Evolutionary conservation across 2,797 vertebrate species (phyloP).

Genomic region (Crocidura indochinensis): DNA sequence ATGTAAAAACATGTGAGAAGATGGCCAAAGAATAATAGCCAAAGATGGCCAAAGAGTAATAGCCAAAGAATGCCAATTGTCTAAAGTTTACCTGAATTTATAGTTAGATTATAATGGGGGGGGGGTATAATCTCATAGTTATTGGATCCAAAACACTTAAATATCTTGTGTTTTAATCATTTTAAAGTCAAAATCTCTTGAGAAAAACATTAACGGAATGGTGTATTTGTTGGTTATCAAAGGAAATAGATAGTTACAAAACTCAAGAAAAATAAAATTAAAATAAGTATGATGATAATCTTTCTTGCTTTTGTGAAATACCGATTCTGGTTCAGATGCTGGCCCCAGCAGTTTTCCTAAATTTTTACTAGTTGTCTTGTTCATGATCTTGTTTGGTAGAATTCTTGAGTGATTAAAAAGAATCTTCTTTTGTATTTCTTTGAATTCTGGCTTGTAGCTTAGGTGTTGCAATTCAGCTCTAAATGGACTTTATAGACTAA

Average conservation of each 20-base stretch:
- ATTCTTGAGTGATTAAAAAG: background rate
- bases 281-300: background rate
- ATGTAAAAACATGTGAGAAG: background rate
- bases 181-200: background rate
- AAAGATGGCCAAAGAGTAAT: no score
- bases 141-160: background rate
- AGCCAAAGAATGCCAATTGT: background rate
- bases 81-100: background rate
- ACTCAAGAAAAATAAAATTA: slow-evolving; percentile 9
- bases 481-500: background rate
- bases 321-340: background rate
- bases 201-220: background rate
- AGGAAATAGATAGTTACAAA: slow-evolving; percentile 47
- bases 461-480: background rate
- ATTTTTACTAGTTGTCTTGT: background rate
- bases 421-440: background rate
- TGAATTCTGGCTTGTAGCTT: background rate
- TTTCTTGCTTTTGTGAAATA: background rate
- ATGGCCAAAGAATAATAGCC: background rate
- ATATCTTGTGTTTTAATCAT: background rate
- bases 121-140: no score
- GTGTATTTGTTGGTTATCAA: background rate
- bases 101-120: background rate
- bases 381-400: background rate
- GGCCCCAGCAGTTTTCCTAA: background rate